phyloP scores from a whole-genome alignment of 2,113 vertebrate genomes.

The Stigmatopora nigra region DNA sequence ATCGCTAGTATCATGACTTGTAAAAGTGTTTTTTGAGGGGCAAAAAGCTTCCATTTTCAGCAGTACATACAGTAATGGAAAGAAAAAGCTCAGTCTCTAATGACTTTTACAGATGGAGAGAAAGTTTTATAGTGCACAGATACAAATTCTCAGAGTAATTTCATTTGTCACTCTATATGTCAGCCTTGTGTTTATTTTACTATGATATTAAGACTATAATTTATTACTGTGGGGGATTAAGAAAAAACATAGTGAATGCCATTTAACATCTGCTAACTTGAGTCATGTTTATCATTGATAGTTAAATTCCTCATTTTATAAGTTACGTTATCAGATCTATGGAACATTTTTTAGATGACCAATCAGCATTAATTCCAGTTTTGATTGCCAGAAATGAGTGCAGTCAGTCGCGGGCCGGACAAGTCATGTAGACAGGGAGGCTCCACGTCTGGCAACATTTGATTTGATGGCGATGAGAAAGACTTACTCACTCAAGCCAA shows the following conservation, averaged over 20 bases:
- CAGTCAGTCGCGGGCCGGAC: conserved; percentile 17
- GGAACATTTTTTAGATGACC: neutral
- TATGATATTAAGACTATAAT: neutral
- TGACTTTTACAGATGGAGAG: neutral
- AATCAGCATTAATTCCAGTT: neutral
- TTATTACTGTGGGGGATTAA: neutral
- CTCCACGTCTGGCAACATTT: conserved; percentile 58
- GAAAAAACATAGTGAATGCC: neutral
- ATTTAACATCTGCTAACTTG: neutral
- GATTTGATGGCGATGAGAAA: conserved; percentile 56
- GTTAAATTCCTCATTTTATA: neutral
- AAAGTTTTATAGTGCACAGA: neutral
- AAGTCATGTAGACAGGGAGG: conserved; percentile 56
- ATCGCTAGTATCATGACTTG: neutral
- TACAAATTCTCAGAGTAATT: neutral
- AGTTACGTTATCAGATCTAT: neutral
- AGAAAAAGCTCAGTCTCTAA: neutral
- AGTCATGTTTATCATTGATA: neutral
- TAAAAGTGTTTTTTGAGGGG: neutral
- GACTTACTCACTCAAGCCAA: conserved; percentile 33
- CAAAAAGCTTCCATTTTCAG: neutral
- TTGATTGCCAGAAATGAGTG: neutral
- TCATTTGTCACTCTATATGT: conserved; percentile 4
- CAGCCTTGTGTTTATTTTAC: conserved; percentile 6
- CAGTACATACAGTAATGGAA: conserved; percentile 2